A percentile compares a stretch with the other conserved stretches of the same genome.
Conservation (phyloP, 2,888 invertebrate species). For the Rhynchonema sp. region DNA sequence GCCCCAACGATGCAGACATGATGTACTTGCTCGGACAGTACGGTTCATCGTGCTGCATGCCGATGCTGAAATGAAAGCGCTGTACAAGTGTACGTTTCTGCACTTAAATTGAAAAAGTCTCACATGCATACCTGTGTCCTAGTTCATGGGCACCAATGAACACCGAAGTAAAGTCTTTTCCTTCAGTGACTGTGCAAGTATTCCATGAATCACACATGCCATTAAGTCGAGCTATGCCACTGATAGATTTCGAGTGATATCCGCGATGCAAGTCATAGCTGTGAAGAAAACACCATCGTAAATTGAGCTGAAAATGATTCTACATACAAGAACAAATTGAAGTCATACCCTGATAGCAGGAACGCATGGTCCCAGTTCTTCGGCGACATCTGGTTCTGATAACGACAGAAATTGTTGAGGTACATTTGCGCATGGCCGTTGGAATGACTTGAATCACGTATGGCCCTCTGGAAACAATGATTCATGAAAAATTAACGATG, state of each 20-base stretch:
- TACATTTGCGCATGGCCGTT: constrained; percentile 26
- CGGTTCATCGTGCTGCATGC: constrained; percentile 28
- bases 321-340: constrained; percentile 1
- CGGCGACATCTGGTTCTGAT: constrained; percentile 19
- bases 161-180: constrained; percentile 25
- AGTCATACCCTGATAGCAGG: constrained; percentile 24
- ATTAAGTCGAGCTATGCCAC: constrained; percentile 25
- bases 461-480: constrained; percentile 1
- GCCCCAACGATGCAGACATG: constrained; percentile 25
- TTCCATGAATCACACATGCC: constrained; percentile 27
- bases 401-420: constrained; percentile 24
- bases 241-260: background rate
- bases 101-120: too few species aligned
- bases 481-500: too few species aligned
- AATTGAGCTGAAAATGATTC: background rate
- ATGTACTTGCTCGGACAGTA: constrained; percentile 24
- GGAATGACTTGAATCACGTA: constrained; percentile 11
- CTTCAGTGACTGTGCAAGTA: constrained; percentile 15
- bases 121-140: constrained; percentile 18
- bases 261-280: constrained; percentile 20
- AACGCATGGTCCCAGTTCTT: constrained; percentile 28
- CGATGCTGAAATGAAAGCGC: constrained; percentile 14
- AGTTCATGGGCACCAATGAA: constrained; percentile 28
- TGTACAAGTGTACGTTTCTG: too few species aligned
- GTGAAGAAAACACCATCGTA: constrained; percentile 1